These are phyloP conservation scores for Noturus placidus DNA, from an alignment of 2,113 vertebrate genomes.

Conservation along the genomic window DNA sequence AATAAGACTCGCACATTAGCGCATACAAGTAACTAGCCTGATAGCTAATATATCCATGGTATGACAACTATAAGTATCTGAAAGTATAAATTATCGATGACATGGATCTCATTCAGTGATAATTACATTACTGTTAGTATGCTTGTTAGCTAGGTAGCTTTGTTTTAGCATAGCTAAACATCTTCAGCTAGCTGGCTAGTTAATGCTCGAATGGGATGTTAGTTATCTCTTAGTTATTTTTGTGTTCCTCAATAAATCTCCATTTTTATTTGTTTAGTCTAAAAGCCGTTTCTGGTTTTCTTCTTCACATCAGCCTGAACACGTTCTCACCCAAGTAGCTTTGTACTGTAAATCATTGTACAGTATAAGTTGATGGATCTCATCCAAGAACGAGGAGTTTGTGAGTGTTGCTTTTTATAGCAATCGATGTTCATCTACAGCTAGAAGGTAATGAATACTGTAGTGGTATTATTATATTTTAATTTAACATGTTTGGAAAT, in stretches of 20 bases:
- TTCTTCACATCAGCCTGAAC: not conserved
- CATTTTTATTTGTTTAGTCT: not conserved
- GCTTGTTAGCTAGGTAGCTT: not conserved
- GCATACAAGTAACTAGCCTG: not conserved
- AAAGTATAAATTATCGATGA: not conserved
- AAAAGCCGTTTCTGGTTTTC: not conserved
- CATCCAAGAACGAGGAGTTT: not conserved
- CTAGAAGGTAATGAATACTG: not conserved
- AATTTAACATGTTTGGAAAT: not conserved
- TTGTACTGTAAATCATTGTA: not conserved
- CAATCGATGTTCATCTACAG: not conserved
- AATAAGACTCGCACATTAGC: not conserved
- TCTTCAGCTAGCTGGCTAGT: not conserved
- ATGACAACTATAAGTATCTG: not conserved
- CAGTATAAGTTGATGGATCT: not conserved
- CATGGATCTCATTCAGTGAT: not conserved
- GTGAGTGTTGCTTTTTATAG: not conserved
- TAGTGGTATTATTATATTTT: not conserved
- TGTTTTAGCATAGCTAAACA: not conserved
- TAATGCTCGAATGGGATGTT: not conserved
- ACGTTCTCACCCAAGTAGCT: not conserved
- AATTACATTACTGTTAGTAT: not conserved
- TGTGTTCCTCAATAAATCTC: not conserved
- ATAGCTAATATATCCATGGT: not conserved
- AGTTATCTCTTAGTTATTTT: not conserved